Percentiles rank a stretch among this genome's conserved stretches.
phyloP scores from a whole-genome alignment of 2,113 vertebrate genomes.

The Ophthalmolycus amberensis region DNA sequence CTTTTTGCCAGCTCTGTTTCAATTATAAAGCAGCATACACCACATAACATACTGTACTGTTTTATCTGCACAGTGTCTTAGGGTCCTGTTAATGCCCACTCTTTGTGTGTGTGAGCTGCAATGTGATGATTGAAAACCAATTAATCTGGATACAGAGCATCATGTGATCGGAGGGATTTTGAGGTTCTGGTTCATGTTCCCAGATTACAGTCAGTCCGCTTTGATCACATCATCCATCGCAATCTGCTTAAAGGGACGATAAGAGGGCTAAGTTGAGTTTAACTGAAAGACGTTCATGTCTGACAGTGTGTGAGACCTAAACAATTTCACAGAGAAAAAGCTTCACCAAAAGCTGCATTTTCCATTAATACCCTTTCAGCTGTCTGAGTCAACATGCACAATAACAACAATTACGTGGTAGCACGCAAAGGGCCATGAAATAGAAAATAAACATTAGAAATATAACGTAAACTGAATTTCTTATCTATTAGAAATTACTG shows the following conservation, averaged over 20 bases:
- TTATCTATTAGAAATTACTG: neutral
- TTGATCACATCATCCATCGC: conserved; percentile 9
- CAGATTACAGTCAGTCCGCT: conserved; percentile 4
- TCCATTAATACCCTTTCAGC: neutral
- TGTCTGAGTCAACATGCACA: neutral
- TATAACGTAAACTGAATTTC: neutral
- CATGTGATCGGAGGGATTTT: neutral
- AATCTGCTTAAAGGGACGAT: neutral
- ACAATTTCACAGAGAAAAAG: neutral
- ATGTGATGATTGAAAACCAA: conserved; percentile 4
- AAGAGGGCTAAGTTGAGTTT: neutral
- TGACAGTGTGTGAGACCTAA: neutral
- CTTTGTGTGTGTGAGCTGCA: neutral
- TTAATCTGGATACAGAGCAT: conserved; percentile 4
- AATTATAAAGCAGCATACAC: no score
- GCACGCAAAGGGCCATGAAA: neutral
- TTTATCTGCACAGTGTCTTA: neutral
- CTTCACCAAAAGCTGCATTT: neutral
- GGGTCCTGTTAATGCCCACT: neutral
- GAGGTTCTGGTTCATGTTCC: neutral
- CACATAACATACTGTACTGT: neutral
- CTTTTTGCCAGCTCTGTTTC: neutral
- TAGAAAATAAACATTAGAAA: neutral
- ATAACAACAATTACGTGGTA: neutral
- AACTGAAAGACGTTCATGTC: neutral